phyloP scores from a whole-genome alignment of 2,888 invertebrate genomes.

The Pocota personata region DNA sequence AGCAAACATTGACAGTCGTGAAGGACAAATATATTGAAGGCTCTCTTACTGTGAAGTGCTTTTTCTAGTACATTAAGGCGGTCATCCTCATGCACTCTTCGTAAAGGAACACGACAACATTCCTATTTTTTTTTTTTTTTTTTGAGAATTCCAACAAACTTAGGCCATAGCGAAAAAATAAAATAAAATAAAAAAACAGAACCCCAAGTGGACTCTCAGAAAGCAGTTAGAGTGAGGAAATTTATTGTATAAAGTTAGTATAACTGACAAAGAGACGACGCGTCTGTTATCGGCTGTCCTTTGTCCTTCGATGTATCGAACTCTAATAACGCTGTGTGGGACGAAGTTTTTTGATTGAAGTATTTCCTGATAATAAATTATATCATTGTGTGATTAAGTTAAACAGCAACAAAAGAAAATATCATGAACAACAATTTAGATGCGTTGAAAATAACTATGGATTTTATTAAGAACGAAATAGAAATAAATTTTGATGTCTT shows the following conservation, averaged over 20 bases:
- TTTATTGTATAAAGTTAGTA: conserved; percentile 43
- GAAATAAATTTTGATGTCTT: neutral
- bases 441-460: neutral
- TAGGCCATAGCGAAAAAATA: neutral
- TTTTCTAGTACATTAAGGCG: neutral
- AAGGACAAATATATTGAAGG: neutral
- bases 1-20: neutral
- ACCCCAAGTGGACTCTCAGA: conserved; percentile 9
- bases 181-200: neutral
- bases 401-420: neutral
- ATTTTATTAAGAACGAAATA: neutral
- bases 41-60: neutral
- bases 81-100: neutral
- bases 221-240: conserved; percentile 1
- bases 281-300: conserved; percentile 7
- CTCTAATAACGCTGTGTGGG: neutral
- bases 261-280: conserved; percentile 39
- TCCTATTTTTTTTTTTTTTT: neutral
- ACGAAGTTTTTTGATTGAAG: conserved; percentile 39
- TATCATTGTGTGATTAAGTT: conserved; percentile 3
- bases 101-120: neutral
- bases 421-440: neutral
- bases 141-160: neutral
- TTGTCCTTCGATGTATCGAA: conserved; percentile 4
- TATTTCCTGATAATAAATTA: conserved; percentile 20